Evolutionary conservation across 1,140 invertebrate genomes (phyloP).

Genomic region (Ceratina calcarata): DNA sequence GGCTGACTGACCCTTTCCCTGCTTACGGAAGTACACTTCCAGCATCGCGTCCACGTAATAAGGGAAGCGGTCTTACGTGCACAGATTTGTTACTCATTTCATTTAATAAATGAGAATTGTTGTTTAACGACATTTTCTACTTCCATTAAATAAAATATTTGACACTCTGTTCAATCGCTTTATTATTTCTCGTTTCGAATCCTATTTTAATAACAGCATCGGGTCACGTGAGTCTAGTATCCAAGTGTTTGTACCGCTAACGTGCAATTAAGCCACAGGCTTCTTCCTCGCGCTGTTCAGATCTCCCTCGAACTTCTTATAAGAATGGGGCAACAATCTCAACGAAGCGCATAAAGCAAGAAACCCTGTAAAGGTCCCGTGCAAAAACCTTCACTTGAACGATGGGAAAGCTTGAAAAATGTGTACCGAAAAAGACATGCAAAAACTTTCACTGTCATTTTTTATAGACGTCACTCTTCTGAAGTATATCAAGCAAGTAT

Average conservation of each 20-base stretch:
- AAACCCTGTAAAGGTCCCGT: slow-evolving; percentile 2
- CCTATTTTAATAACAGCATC: background rate
- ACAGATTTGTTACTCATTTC: no score
- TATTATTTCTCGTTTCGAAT: background rate
- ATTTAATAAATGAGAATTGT: no score
- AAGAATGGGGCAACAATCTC: background rate
- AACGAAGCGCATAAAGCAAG: background rate
- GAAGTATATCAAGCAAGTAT: no score
- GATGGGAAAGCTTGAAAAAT: background rate
- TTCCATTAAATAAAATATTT: no score
- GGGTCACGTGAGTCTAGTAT: background rate
- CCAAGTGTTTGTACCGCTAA: background rate
- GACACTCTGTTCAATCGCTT: background rate
- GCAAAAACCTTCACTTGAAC: background rate
- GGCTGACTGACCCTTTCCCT: background rate
- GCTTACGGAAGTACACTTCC: slow-evolving; percentile 8
- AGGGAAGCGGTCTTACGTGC: no score
- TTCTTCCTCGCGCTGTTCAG: background rate
- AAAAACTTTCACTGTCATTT: no score
- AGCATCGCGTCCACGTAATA: background rate
- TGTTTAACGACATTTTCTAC: no score
- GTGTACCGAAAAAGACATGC: background rate
- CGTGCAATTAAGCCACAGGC: background rate
- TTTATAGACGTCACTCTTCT: no score
- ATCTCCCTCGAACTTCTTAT: background rate